phyloP scores from a whole-genome alignment of 2,797 vertebrate genomes.

The Falco biarmicus region DNA sequence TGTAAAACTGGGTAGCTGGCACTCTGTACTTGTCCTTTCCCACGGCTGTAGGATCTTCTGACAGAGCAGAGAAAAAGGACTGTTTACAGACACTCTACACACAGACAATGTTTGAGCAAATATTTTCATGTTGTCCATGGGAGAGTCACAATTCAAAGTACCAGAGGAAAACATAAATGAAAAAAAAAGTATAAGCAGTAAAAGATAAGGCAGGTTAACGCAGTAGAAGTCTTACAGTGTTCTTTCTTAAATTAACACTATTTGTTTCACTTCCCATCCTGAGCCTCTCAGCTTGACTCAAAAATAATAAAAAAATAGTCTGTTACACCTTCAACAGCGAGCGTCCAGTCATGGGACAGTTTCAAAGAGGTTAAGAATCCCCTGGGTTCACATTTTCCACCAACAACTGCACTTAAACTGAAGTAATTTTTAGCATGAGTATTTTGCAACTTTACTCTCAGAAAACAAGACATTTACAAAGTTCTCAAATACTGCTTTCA shows the following conservation, averaged over 20 bases:
- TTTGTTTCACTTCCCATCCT: background rate
- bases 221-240: accelerated
- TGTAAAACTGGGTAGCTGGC: background rate
- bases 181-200: background rate
- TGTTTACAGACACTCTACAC: background rate
- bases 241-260: background rate
- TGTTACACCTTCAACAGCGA: background rate
- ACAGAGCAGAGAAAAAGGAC: background rate
- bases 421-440: background rate
- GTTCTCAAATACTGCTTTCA: background rate
- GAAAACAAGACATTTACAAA: background rate
- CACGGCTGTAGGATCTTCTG: background rate
- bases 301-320: background rate
- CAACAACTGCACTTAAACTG: background rate
- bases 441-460: background rate
- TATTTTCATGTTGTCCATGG: background rate
- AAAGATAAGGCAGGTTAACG: background rate
- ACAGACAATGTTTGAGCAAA: background rate
- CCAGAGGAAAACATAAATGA: background rate
- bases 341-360: background rate
- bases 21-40: background rate
- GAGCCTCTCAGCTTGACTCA: background rate
- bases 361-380: background rate
- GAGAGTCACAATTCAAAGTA: background rate
- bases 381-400: background rate